phyloP scores from a whole-genome alignment of 2,797 vertebrate genomes.

The Hypotaenidia philippensis region DNA sequence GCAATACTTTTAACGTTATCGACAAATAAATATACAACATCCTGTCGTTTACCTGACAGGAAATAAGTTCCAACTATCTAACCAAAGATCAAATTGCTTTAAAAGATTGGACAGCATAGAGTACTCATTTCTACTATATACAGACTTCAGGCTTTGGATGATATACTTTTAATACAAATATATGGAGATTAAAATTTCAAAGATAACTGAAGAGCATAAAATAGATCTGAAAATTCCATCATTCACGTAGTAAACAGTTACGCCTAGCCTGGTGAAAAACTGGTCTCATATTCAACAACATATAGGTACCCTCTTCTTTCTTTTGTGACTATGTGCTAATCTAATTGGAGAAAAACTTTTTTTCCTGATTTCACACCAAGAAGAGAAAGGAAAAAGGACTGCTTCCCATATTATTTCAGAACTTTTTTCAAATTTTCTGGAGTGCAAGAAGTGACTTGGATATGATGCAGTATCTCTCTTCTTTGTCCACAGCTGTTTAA shows the following conservation, averaged over 20 bases:
- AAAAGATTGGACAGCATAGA: neutral
- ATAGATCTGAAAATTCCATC: neutral
- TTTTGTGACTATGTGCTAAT: neutral
- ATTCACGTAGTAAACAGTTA: neutral
- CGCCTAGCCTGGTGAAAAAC: neutral
- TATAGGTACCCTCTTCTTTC: neutral
- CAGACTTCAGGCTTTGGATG: neutral
- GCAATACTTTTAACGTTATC: neutral
- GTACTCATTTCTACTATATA: neutral
- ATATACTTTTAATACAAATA: neutral
- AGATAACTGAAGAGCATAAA: conserved; percentile 19
- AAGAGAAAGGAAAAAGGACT: neutral
- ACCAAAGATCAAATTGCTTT: conserved; percentile 20
- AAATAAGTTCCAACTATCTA: conserved; percentile 15
- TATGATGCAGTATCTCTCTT: neutral
- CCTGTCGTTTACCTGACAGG: neutral
- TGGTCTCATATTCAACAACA: neutral
- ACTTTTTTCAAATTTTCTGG: neutral
- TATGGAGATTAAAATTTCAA: neutral
- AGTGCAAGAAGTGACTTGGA: neutral
- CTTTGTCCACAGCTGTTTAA: neutral
- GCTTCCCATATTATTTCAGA: neutral
- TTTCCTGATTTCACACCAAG: neutral
- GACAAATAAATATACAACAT: neutral
- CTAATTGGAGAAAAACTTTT: neutral